These are phyloP conservation scores for Nyctereutes procyonoides DNA, from an alignment of 2,113 vertebrate genomes.

Conservation along the genomic window DNA sequence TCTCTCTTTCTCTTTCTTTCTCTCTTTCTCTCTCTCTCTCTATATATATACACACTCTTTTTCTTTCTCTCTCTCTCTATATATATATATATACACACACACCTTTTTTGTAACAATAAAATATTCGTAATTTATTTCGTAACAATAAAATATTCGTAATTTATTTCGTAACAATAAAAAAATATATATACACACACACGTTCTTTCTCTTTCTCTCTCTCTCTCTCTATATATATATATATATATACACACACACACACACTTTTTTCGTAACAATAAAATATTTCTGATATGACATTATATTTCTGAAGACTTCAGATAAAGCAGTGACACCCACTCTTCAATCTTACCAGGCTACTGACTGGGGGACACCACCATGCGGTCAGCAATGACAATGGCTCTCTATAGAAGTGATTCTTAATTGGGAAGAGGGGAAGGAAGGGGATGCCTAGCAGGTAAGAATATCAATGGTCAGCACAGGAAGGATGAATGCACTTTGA, in stretches of 20 bases:
- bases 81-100: no score
- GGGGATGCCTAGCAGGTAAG: not conserved
- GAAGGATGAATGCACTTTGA: not conserved
- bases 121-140: no score
- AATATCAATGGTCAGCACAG: not conserved
- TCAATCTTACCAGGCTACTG: not conserved
- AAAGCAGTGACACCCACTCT: not conserved
- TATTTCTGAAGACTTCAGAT: not conserved
- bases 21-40: not conserved
- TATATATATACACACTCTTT: no score
- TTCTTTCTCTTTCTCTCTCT: no score
- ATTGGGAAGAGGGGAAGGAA: not conserved
- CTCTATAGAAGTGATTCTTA: not conserved
- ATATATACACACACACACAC: not conserved
- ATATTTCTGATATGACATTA: constrained; percentile 30
- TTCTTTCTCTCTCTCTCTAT: no score
- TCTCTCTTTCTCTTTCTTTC: not conserved
- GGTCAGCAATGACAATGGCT: not conserved
- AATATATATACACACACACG: no score
- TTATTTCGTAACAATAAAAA: no score
- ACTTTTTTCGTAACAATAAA: constrained; percentile 32
- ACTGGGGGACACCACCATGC: not conserved
- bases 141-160: no score
- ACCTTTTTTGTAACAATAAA: no score
- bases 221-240: not conserved